Base-by-base conservation (phyloP, 2,888 invertebrate species). In the Copidosoma aretas region DNA sequence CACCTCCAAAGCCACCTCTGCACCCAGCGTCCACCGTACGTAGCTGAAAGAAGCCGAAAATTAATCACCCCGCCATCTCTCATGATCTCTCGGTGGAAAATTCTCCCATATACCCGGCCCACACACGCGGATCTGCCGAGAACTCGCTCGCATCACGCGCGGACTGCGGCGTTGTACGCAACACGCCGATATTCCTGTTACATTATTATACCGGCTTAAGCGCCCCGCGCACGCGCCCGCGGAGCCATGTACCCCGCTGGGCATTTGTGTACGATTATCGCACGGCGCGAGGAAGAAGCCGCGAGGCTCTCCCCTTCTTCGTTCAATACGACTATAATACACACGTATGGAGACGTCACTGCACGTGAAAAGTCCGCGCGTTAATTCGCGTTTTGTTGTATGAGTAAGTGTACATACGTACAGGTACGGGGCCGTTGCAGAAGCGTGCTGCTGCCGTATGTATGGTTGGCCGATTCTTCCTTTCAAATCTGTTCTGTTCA, bases 151-250 rank as follows among this genome's bases (percentile, higher is more conserved):
- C 8, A 32, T 8, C 32, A 8, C 32, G 3, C 8, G 8, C 43
- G 12, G 43, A 17, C 41, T 41, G 41, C 41, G 14, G 41, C 14
- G 41, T 10, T 10, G 41, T 8, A 8, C 41, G 14, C 41, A n/a
- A 41, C 43, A 46, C 43, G 43, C 43, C 43, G 43, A 46, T 46
- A 15, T 46, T 46, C 12, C 17, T 17, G 79, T 81, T 77, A 77
- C 79, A 77, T 80, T 78, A 80, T 78, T 80, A n/a, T n/a, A 77
- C 77, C 77, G 77, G 77, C 80, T 80, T 78, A 77, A 78, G 77
- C 75, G 74, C n/a, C 8, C 58, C 19, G 58, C 41, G 24, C 43
- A 17, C 14, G 43, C 17, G 43, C 17, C 3, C 17, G 17, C 43
- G 43, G 32, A 3, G 4, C 15, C 43, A 3, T 12, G 2, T 12